Evolutionary conservation across 2,113 vertebrate species (phyloP).

Genomic region (Coregonus clupeaformis): DNA sequence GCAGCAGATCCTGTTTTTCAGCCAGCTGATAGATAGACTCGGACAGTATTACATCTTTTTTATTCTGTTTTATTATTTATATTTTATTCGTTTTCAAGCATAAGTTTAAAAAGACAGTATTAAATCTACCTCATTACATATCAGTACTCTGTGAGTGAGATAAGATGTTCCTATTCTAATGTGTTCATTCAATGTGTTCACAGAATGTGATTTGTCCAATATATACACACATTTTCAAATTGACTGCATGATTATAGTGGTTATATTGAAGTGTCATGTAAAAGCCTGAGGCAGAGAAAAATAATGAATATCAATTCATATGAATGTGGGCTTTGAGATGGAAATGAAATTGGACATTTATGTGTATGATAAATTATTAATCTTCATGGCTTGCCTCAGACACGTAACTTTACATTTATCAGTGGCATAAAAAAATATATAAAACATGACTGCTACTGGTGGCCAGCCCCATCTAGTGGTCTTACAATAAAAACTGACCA

Average conservation of each 20-base stretch:
- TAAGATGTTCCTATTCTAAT: neutral
- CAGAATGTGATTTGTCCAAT: neutral
- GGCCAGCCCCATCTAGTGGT: slow-evolving; percentile 63
- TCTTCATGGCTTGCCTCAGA: neutral
- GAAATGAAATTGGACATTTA: too few species aligned
- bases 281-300: neutral
- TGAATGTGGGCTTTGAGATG: neutral
- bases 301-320: neutral
- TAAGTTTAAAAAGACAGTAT: neutral
- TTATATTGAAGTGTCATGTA: neutral
- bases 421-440: too few species aligned
- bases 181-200: neutral
- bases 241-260: neutral
- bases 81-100: neutral
- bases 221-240: neutral
- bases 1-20: neutral
- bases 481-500: neutral
- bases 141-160: neutral
- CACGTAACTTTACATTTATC: neutral
- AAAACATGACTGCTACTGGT: slow-evolving; percentile 15
- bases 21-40: neutral
- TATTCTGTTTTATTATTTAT: too few species aligned
- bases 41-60: neutral
- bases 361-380: too few species aligned
- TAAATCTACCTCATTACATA: neutral